Evolutionary conservation across 1,140 invertebrate species (phyloP).

Genomic region (Caenorhabditis latens): DNA sequence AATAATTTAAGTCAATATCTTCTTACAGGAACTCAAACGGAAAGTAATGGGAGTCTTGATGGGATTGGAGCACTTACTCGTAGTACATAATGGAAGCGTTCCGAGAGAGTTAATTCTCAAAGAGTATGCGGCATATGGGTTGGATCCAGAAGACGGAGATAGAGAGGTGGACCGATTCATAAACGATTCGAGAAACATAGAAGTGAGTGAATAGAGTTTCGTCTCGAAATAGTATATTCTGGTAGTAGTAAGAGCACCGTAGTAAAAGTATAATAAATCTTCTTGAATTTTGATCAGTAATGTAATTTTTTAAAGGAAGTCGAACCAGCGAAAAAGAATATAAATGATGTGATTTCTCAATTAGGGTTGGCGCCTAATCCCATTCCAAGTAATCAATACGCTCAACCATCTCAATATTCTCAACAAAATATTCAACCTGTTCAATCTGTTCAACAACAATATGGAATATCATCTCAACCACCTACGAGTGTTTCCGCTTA

Average conservation of each 20-base stretch:
- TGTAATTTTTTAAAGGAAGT: too few relatives aligned
- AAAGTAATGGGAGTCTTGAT: conserved; percentile 18
- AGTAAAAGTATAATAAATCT: too few relatives aligned
- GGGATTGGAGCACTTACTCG: neutral
- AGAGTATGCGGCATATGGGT: neutral
- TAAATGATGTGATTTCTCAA: too few relatives aligned
- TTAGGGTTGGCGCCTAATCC: too few relatives aligned
- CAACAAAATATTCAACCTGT: neutral
- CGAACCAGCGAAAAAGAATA: too few relatives aligned
- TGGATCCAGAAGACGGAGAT: neutral
- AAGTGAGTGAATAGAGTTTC: neutral
- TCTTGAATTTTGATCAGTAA: too few relatives aligned
- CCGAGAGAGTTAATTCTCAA: neutral
- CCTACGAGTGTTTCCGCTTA: neutral
- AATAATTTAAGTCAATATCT: neutral
- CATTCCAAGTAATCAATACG: too few relatives aligned
- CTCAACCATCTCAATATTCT: neutral
- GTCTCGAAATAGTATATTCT: neutral
- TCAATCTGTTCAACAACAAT: neutral
- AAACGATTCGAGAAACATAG: neutral
- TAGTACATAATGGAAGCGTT: neutral
- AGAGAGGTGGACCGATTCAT: neutral
- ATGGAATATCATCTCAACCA: neutral
- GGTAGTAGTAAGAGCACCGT: too few relatives aligned
- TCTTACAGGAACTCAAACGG: neutral